Conservation (phyloP, 1,140 invertebrate species). For the Helicoverpa armigera region DNA sequence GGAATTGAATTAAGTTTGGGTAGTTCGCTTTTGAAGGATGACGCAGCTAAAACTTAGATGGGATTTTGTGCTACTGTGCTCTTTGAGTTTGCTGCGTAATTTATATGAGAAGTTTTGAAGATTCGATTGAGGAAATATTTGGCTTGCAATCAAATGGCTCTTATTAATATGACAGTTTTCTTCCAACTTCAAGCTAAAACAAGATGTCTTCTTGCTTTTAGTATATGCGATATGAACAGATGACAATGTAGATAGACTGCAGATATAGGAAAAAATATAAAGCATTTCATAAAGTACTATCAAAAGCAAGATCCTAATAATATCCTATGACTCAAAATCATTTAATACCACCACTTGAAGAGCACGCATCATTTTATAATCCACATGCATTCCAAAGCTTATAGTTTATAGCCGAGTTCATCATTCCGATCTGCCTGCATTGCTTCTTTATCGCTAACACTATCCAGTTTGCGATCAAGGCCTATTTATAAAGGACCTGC, state of each 20-base stretch:
- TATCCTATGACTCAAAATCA: neutral
- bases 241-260: too few species aligned
- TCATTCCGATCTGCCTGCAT: conserved; percentile 19
- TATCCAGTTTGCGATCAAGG: conserved; percentile 17
- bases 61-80: neutral
- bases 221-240: too few species aligned
- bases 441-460: conserved; percentile 1
- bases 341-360: conserved; percentile 8
- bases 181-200: too few species aligned
- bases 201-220: too few species aligned
- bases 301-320: neutral
- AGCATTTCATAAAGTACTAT: too few species aligned
- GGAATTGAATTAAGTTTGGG: neutral
- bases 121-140: neutral
- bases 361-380: neutral
- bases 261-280: too few species aligned
- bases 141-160: neutral
- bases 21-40: conserved; percentile 16
- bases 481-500: conserved; percentile 33
- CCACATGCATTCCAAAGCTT: conserved; percentile 4
- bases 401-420: conserved; percentile 26
- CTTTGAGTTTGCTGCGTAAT: neutral
- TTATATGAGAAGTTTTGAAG: conserved; percentile 2
- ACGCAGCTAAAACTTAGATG: conserved; percentile 31
- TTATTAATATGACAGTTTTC: neutral